A percentile compares a stretch with the other conserved stretches of the same genome.
These are phyloP conservation scores for Lichenostomus cassidix DNA, from an alignment of 2,113 vertebrate species.

Conservation along the genomic window DNA sequence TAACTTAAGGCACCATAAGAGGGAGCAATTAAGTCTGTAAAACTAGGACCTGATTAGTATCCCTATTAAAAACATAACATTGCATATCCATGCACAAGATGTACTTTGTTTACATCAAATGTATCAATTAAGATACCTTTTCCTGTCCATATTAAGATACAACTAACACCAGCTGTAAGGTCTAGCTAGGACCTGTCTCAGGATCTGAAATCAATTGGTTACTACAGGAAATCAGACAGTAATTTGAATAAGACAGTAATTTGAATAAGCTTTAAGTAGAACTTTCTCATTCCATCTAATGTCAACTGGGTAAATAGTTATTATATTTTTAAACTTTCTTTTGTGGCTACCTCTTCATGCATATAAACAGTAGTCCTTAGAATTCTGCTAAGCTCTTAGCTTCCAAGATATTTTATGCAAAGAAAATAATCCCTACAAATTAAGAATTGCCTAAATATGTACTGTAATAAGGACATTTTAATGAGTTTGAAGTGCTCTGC, in stretches of 20 bases:
- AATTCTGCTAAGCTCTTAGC: neutral
- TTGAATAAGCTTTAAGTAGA: neutral
- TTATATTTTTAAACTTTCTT: neutral
- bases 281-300: neutral
- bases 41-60: neutral
- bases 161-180: neutral
- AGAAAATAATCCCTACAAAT: neutral
- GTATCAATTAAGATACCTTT: neutral
- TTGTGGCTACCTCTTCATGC: neutral
- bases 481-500: neutral
- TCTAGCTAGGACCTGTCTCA: neutral
- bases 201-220: neutral
- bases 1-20: neutral
- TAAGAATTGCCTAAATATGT: neutral
- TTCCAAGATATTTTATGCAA: neutral
- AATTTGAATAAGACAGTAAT: neutral
- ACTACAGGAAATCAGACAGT: neutral
- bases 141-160: neutral
- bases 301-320: neutral
- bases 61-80: neutral
- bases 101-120: neutral
- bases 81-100: accelerated
- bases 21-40: neutral
- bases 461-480: neutral
- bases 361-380: neutral